A percentile compares a stretch with the other conserved stretches of the same genome.
phyloP scores from a whole-genome alignment of 2,113 vertebrate species.

The Bubo scandiacus region DNA sequence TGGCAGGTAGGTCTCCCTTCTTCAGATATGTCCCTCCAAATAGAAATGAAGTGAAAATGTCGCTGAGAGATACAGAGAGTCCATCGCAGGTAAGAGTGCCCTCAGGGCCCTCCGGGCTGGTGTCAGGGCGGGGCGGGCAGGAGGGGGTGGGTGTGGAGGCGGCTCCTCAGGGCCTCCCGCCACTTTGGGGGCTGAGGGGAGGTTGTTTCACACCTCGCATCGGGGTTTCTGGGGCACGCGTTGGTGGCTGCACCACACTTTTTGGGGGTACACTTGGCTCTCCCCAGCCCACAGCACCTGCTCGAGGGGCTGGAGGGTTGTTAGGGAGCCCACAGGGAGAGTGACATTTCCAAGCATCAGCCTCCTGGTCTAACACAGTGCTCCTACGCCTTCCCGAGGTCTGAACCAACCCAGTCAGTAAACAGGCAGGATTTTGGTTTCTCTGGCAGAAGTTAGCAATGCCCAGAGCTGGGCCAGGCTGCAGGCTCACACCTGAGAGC shows the following conservation, averaged over 20 bases:
- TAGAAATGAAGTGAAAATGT: neutral
- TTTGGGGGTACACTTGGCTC: fast-evolving
- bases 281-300: neutral
- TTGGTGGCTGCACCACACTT: fast-evolving
- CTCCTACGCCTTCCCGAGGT: fast-evolving
- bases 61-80: neutral
- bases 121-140: fast-evolving
- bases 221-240: fast-evolving
- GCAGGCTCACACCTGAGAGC: neutral
- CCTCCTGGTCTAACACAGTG: neutral
- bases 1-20: fast-evolving
- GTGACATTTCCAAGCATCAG: neutral
- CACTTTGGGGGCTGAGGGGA: too few relatives aligned
- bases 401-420: fast-evolving
- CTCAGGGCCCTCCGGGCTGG: neutral
- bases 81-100: fast-evolving
- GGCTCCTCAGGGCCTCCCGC: fast-evolving
- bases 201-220: neutral
- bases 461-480: neutral
- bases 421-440: neutral
- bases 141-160: fast-evolving
- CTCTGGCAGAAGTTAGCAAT: neutral
- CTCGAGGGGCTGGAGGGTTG: neutral
- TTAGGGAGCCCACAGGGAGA: neutral
- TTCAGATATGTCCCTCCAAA: neutral